phyloP scores from a whole-genome alignment of 1,140 invertebrate species.

The Rhizoglyphus robini region DNA sequence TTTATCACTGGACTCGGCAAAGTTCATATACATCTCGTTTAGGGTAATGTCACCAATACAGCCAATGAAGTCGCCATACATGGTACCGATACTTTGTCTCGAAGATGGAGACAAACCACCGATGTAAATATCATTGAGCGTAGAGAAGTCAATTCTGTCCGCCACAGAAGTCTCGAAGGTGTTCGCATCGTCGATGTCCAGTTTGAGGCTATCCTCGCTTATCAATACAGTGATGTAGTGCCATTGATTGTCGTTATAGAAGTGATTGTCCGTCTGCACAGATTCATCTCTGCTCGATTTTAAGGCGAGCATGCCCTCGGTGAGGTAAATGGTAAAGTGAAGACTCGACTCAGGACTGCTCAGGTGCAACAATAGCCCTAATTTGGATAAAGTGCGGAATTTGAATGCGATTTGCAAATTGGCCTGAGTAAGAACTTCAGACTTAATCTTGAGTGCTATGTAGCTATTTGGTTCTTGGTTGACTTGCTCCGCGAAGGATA shows the following conservation, averaged over 20 bases:
- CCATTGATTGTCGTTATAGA: conserved; percentile 77
- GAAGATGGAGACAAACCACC: conserved; percentile 54
- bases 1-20: conserved; percentile 53
- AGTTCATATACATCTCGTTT: conserved; percentile 63
- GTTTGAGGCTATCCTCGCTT: conserved; percentile 41
- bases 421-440: conserved; percentile 28
- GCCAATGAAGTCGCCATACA: conserved; percentile 44
- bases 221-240: conserved; percentile 74
- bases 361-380: conserved; percentile 64
- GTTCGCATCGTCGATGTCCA: conserved; percentile 64
- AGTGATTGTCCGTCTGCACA: conserved; percentile 42
- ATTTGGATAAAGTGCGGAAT: conserved; percentile 62
- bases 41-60: conserved; percentile 75
- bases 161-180: not conserved
- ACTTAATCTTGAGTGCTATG: too few relatives aligned
- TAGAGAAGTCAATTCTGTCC: not conserved
- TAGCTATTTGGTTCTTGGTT: conserved; percentile 30
- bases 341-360: conserved; percentile 47
- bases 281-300: conserved; percentile 37
- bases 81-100: conserved; percentile 36
- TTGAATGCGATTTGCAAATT: conserved; percentile 60
- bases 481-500: conserved; percentile 31
- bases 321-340: conserved; percentile 50
- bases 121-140: conserved; percentile 48
- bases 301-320: conserved; percentile 52